Evolutionary conservation across 2,888 invertebrate genomes (phyloP), one percentile per base, ranked within the genome.

Genomic region (Yponomeuta evonymella): DNA sequence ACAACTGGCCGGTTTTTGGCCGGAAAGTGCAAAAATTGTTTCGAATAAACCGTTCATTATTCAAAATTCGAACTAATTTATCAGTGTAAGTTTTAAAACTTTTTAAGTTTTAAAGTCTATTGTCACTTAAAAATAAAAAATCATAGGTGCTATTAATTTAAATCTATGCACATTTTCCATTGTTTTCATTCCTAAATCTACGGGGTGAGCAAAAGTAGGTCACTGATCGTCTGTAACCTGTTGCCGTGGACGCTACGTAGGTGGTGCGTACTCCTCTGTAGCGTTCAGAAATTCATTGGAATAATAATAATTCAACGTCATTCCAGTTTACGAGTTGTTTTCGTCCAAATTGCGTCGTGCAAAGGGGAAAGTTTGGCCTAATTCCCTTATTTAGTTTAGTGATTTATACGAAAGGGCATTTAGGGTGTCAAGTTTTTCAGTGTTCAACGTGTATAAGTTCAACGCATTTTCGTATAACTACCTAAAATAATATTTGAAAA

Each of bases 161-260:
- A n/a, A 6, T 64, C 5, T 29, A 8, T 29, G 64, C 29, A 30
- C 4, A 1, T 8, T 43, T 66, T 33, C 33, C 30, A n/a, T 43
- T 67, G 33, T 67, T 67, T 36, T 36, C 15, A n/a, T 67, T 51
- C 5, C 23, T 68, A 68, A 67, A 43, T 29, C 30, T 67, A 23
- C 48, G 48, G 29, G 23, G 11, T 67, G 67, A 29, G 72, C 71
- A 70, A 69, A 77, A 75, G 48, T 78, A 76, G 80, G 79, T 82
- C 79, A 78, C 72, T 76, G 76, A 76, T 79, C 69, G 30, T 48
- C 33, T 23, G 67, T 67, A 36, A 69, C 79, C 79, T 81, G 81
- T 85, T 81, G 83, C 81, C 79, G 78, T 77, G 77, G 71, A 72
- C 72, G 12, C 51, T 74, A 75, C 76, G 78, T 79, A 78, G 83